phyloP scores from a whole-genome alignment of 2,888 invertebrate genomes.

The Caradrina kadenii region DNA sequence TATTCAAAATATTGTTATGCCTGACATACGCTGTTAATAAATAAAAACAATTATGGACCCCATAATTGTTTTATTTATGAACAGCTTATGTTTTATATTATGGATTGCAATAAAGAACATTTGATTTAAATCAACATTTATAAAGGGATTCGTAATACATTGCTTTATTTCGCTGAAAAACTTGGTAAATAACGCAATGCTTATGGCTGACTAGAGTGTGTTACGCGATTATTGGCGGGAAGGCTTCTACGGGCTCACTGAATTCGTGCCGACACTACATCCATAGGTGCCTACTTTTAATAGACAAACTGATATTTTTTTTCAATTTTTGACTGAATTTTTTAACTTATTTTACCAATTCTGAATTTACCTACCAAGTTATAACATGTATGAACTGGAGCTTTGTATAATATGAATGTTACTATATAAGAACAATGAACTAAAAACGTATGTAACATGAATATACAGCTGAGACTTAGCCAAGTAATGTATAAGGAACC shows the following conservation, averaged over 20 bases:
- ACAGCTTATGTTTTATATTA: too few relatives aligned
- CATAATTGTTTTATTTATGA: too few relatives aligned
- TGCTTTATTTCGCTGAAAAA: background rate
- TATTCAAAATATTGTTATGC: too few relatives aligned
- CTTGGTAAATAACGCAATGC: background rate
- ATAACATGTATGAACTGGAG: constrained; percentile 1
- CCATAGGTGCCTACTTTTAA: constrained; percentile 1
- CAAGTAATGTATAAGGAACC: background rate
- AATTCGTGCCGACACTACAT: constrained; percentile 1
- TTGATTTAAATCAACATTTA: background rate
- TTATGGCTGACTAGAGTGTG: background rate
- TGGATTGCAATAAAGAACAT: too few relatives aligned
- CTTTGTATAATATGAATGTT: background rate
- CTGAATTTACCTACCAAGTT: background rate
- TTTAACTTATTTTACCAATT: too few relatives aligned
- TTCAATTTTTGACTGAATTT: background rate
- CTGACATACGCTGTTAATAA: too few relatives aligned
- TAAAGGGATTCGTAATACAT: background rate
- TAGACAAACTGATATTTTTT: background rate
- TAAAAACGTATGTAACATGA: too few relatives aligned
- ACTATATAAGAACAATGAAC: too few relatives aligned
- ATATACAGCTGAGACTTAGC: background rate
- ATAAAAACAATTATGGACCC: too few relatives aligned
- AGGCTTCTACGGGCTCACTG: background rate
- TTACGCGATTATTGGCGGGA: background rate